These are phyloP conservation scores for Puma concolor DNA, from an alignment of 2,113 vertebrate genomes.

Conservation along the genomic window DNA sequence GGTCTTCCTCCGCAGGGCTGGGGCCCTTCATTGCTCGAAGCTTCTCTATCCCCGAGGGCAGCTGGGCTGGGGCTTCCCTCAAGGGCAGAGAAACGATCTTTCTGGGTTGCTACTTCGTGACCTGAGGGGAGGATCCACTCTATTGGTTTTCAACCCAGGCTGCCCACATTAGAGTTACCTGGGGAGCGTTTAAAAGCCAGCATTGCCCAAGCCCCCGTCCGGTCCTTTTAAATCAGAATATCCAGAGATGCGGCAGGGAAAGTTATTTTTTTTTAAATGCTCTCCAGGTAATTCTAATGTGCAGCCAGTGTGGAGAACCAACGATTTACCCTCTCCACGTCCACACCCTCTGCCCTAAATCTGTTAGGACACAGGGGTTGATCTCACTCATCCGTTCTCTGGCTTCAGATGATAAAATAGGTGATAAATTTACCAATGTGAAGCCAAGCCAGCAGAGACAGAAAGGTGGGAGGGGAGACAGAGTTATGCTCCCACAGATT, in stretches of 20 bases:
- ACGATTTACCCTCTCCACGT: neutral
- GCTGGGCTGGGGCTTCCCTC: neutral
- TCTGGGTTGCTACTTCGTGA: neutral
- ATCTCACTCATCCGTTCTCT: slow-evolving; percentile 11
- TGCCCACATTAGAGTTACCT: neutral
- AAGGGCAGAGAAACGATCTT: neutral
- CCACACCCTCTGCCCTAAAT: slow-evolving; percentile 44
- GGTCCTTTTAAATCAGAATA: neutral
- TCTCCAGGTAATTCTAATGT: slow-evolving; percentile 31
- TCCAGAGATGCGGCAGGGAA: neutral
- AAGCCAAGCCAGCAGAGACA: neutral
- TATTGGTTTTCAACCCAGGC: neutral
- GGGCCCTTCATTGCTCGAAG: neutral
- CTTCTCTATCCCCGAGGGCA: neutral
- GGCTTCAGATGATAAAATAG: slow-evolving; percentile 33
- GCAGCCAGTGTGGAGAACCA: neutral
- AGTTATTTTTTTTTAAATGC: neutral
- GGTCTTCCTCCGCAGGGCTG: neutral
- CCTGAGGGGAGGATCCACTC: neutral
- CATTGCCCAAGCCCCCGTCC: neutral
- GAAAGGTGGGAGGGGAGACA: neutral
- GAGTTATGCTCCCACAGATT: neutral
- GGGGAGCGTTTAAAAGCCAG: neutral
- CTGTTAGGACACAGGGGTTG: neutral
- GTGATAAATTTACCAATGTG: slow-evolving; percentile 44